A percentile compares a stretch with the other conserved stretches of the same genome.
These are phyloP conservation scores for Apodemia duryi DNA, from an alignment of 2,888 invertebrate species.

Conservation along the genomic window DNA sequence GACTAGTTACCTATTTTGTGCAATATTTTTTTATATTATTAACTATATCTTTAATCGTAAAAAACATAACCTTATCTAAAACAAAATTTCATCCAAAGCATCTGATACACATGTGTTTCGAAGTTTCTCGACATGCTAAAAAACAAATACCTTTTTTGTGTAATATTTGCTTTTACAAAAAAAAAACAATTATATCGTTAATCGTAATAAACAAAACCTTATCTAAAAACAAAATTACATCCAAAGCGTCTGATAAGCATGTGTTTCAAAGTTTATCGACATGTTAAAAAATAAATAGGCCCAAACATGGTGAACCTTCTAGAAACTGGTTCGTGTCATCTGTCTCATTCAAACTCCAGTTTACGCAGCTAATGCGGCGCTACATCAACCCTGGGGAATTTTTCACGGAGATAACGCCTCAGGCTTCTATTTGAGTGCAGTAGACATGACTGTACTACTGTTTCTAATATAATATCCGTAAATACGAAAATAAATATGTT, in stretches of 20 bases:
- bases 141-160: not conserved
- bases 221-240: no score
- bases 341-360: slow-evolving; percentile 70
- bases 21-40: no score
- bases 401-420: not conserved
- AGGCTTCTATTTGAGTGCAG: not conserved
- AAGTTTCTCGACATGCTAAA: not conserved
- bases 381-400: slow-evolving; percentile 5
- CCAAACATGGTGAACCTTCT: not conserved
- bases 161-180: no score
- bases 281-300: not conserved
- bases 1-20: not conserved
- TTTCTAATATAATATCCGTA: not conserved
- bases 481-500: no score
- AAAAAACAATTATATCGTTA: no score
- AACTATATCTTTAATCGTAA: no score
- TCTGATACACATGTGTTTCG: not conserved
- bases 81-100: no score
- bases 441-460: not conserved
- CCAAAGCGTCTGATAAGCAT: not conserved
- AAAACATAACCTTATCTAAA: no score
- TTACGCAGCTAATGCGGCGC: slow-evolving; percentile 55
- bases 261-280: not conserved
- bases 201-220: no score
- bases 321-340: slow-evolving; percentile 40